Evolutionary conservation across 2,113 vertebrate genomes (phyloP), one percentile per base, ranked within the genome.

Genomic region (Lucifuga dentata): DNA sequence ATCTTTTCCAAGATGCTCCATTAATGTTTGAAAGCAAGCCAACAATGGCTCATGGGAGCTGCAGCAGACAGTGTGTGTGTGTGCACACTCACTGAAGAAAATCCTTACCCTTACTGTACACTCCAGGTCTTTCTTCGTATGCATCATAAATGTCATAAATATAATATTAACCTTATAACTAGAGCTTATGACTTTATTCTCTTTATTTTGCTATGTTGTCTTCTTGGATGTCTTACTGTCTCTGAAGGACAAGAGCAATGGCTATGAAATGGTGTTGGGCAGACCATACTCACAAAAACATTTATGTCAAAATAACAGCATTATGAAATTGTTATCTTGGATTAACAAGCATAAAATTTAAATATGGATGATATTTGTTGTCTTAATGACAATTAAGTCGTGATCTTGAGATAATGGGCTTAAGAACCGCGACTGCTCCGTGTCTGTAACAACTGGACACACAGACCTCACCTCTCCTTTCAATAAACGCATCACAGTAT

Each of bases 401-500:
- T 49, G 23, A 49, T 29, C 8, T 26, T 4, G 29, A 49, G 11
- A 33, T 32, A 5, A 45, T 10, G n/a, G 20, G 1, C n/a, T 5
- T 8, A 43, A 15, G n/a, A n/a, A n/a, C n/a, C n/a, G 24, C 12
- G 8, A 21, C 26, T 43, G 58, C 50, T 56, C 48, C 12, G 46
- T 11, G 26, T 29, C 26, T 29, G 26, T 29, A 29, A 5, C 3
- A 3, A 29, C 3, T 29, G 26, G 17, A 26, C 43, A 35, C 17
- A 10, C 24, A 21, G 24, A 36, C 9, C 2, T 40, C 44, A n/a
- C 3, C 15, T 20, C 39, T 15, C n/a, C 12, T 24, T 21, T 60
- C 48, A 50, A 60, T 21, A 60, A 62, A 53, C 26, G 36, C 46
- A 46, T 49, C 38, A 63, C 55, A 46, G 38, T 19, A 69, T 68